These are phyloP conservation scores for Noturus placidus DNA, from an alignment of 2,113 vertebrate genomes.

Conservation along the genomic window DNA sequence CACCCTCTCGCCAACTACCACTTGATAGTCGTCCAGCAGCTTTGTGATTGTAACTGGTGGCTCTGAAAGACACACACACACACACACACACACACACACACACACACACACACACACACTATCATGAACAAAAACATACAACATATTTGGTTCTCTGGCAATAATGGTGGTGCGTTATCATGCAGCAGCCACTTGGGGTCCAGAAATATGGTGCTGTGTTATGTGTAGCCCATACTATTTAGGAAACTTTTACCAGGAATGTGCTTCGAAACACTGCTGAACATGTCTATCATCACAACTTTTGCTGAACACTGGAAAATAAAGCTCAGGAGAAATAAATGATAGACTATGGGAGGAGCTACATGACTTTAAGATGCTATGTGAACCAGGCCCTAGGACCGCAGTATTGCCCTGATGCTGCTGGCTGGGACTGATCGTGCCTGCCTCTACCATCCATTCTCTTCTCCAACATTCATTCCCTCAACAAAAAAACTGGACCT, in stretches of 20 bases:
- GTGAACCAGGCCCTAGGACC: too few species aligned
- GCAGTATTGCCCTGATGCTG: too few species aligned
- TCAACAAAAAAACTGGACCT: too few species aligned
- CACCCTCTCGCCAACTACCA: slow-evolving; percentile 84
- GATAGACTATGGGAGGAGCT: not conserved
- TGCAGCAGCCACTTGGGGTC: slow-evolving; percentile 55
- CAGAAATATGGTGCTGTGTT: not conserved
- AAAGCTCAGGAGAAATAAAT: not conserved
- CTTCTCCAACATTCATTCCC: too few species aligned
- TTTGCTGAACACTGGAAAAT: not conserved
- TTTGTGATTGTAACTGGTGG: slow-evolving; percentile 82
- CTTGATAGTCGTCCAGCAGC: slow-evolving; percentile 87
- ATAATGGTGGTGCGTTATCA: too few species aligned
- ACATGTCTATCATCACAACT: not conserved
- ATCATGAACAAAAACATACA: slow-evolving; percentile 56
- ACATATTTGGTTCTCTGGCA: too few species aligned
- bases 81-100: slow-evolving; percentile 5
- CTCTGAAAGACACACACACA: slow-evolving; percentile 64
- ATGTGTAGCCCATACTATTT: not conserved
- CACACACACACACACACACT: not conserved
- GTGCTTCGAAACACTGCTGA: not conserved
- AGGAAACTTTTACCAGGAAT: not conserved
- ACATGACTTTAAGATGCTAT: not conserved
- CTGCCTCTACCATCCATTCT: too few species aligned
- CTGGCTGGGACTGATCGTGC: too few species aligned